Percentiles rank a stretch among this genome's conserved stretches.
These are phyloP conservation scores for Carassius auratus DNA, from an alignment of 2,113 vertebrate genomes.

Conservation along the genomic window DNA sequence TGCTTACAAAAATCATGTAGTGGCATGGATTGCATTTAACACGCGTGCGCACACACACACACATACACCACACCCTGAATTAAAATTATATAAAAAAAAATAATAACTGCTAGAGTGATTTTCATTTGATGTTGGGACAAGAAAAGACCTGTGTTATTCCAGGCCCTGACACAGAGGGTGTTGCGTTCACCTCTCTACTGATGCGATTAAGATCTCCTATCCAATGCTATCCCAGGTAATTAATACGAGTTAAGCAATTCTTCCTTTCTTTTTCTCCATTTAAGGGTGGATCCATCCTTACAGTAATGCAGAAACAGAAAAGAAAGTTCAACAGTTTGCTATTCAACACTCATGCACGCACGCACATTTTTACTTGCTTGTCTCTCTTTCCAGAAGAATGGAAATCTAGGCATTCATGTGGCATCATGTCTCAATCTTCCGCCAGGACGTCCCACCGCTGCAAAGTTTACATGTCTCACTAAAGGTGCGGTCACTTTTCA, in stretches of 20 bases:
- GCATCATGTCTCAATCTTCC: conserved; percentile 17
- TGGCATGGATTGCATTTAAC: conserved; percentile 11
- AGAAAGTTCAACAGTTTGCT: not conserved
- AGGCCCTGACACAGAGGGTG: conserved; percentile 20
- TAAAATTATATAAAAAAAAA: not conserved
- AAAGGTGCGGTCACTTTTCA: not conserved
- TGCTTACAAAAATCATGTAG: conserved; percentile 31
- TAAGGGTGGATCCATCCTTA: not conserved
- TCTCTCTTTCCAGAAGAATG: not conserved
- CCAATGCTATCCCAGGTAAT: conserved; percentile 23
- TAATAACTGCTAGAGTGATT: not conserved
- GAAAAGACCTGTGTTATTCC: conserved; percentile 37
- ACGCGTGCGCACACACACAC: not conserved
- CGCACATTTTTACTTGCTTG: not conserved
- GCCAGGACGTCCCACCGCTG: not conserved
- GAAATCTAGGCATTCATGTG: not conserved
- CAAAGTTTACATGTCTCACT: not conserved
- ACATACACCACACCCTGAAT: conserved; percentile 25
- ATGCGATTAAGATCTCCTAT: conserved; percentile 37
- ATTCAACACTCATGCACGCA: not conserved
- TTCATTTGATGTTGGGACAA: conserved; percentile 49
- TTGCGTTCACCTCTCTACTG: not conserved
- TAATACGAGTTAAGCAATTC: not conserved
- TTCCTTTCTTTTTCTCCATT: not conserved
- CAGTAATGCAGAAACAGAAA: not conserved